phyloP scores from a whole-genome alignment of 2,888 invertebrate species.

The Eilema sororculum region DNA sequence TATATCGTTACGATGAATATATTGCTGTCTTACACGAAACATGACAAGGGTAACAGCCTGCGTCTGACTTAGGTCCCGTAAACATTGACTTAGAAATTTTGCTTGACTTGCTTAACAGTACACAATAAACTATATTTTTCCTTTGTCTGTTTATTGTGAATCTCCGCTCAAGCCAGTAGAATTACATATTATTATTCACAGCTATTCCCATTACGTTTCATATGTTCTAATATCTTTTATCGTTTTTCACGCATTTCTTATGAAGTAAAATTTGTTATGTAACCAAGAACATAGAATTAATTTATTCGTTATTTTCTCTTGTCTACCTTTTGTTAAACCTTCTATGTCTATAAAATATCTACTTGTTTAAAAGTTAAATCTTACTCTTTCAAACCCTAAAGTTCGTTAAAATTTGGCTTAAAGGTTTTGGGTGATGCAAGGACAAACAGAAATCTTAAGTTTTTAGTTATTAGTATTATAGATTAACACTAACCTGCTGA shows the following conservation, averaged over 20 bases:
- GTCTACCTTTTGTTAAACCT: background rate
- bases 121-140: background rate
- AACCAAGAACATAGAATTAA: background rate
- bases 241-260: background rate
- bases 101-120: too few relatives aligned
- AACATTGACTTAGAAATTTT: constrained; percentile 6
- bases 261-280: background rate
- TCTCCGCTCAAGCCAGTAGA: background rate
- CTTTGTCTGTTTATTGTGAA: background rate
- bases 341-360: background rate
- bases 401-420: too few relatives aligned
- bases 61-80: constrained; percentile 11
- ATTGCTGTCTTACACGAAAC: constrained; percentile 4
- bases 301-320: background rate
- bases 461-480: too few relatives aligned
- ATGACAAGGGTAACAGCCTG: constrained; percentile 11
- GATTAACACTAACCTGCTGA: too few relatives aligned
- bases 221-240: background rate
- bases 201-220: background rate
- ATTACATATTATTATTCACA: background rate
- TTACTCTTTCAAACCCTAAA: background rate
- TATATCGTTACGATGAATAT: background rate
- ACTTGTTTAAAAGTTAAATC: background rate
- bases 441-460: too few relatives aligned
- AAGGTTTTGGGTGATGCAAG: too few relatives aligned